Evolutionary conservation across 2,888 invertebrate genomes (phyloP).

Genomic region (Lithophane ornitopus): DNA sequence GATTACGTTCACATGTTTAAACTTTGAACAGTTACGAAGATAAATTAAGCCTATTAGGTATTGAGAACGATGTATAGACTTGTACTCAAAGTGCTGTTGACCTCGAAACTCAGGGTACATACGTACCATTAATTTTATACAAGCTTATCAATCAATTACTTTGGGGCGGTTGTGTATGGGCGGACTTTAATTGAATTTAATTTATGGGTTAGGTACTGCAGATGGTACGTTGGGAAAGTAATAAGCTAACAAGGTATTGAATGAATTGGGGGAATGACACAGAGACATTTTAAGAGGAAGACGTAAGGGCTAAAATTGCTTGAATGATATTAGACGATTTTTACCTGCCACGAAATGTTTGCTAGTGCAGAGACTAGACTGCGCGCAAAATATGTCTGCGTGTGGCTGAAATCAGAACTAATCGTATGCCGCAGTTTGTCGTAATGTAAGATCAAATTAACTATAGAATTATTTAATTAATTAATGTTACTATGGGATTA

Average conservation of each 20-base stretch:
- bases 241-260: constrained; percentile 38
- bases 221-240: constrained; percentile 44
- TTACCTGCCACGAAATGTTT: neutral
- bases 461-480: too few species aligned
- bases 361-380: neutral
- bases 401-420: too few species aligned
- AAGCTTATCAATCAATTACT: constrained; percentile 67
- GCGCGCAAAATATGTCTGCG: too few species aligned
- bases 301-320: neutral
- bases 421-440: too few species aligned
- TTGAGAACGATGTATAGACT: constrained; percentile 63
- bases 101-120: constrained; percentile 39
- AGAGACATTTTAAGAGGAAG: neutral
- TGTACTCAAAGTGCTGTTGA: constrained; percentile 57
- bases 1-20: constrained; percentile 57
- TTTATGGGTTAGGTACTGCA: constrained; percentile 37
- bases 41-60: constrained; percentile 72
- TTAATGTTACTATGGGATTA: too few species aligned
- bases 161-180: constrained; percentile 43
- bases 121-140: constrained; percentile 60
- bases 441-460: too few species aligned
- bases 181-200: constrained; percentile 48
- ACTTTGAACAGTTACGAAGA: constrained; percentile 73
- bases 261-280: neutral
- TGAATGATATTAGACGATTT: neutral